Evolutionary conservation across 2,113 vertebrate genomes (phyloP).

Genomic region (Cervus canadensis): DNA sequence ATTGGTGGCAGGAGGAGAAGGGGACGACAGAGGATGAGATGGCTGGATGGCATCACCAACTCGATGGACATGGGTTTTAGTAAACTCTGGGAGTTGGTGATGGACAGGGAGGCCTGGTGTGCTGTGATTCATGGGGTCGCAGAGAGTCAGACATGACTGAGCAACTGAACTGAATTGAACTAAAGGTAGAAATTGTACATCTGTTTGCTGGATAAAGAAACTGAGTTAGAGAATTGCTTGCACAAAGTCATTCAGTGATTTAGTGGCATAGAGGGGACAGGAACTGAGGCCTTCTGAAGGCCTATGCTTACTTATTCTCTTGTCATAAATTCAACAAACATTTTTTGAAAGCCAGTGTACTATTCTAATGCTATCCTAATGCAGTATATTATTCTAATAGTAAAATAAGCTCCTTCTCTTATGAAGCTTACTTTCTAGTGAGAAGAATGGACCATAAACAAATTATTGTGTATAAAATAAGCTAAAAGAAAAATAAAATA

Average conservation of each 20-base stretch:
- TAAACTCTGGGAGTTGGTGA: too few species aligned
- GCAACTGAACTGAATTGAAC: too few species aligned
- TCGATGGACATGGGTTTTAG: too few species aligned
- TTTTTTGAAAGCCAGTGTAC: not conserved
- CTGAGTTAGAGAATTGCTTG: not conserved
- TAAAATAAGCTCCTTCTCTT: not conserved
- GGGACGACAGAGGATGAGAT: too few species aligned
- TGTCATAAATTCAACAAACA: not conserved
- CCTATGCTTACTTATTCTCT: not conserved
- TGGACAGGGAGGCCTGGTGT: too few species aligned
- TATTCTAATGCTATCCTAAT: not conserved
- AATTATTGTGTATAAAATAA: not conserved
- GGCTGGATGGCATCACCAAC: too few species aligned
- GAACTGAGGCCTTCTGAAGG: not conserved
- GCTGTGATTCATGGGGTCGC: too few species aligned
- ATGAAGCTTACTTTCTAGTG: not conserved
- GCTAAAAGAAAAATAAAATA: too few species aligned
- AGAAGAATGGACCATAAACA: not conserved
- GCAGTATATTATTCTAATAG: not conserved
- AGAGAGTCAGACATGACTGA: too few species aligned
- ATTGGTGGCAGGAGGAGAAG: too few species aligned
- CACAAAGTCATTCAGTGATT: not conserved
- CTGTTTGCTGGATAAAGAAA: constrained; percentile 18
- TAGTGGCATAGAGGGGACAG: not conserved
- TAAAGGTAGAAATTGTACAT: not conserved